Base-by-base conservation (phyloP, 2,113 vertebrate species). In the Cyprinodon variegatus region DNA sequence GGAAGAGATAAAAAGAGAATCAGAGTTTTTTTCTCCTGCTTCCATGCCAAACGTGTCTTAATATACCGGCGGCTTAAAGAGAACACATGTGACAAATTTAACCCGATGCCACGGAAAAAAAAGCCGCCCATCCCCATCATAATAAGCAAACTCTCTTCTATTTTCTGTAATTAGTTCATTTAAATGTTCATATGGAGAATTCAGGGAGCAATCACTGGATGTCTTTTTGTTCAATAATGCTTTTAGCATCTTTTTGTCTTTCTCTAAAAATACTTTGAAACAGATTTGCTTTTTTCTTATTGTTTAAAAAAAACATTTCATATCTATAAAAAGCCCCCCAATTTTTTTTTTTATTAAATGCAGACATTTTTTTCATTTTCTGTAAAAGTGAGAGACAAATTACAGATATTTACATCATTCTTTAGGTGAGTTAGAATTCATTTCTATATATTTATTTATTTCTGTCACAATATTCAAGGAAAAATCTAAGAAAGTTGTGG, bases 41-140 rank as follows among this genome's bases (percentile, higher is more conserved):
- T 63, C 70, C 87, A 88, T 89, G 92, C 90, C 90, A 92, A 91
- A 92, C 92, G 92, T 78, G 82, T 82, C 81, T 86, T 92, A 92
- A 91, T 91, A 89, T 91, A 91, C 80, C 90, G 86, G 89, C 85
- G 17, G 86, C 88, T 83, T 57, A 74, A 85, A 86, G 73, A 75
- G 45, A 84, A 67, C 85, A 79, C 86, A 81, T 84, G 86, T 63
- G 84, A 87, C 82, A 88, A 86, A 81, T 84, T 83, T 66, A 86
- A 87, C 88, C 76, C 76, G 61, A 73, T 29, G 29, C 71, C 69
- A 87, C 70, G 46, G 65, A 40, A 64, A 60, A 75, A 36, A 83
- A 77, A 83, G 62, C 81, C 81, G 87, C 86, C 83, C 64, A 53
- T 86, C 86, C 82, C 61, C 70, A 39, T 77, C 69, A 68, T 8